Base-by-base conservation (phyloP, 2,113 vertebrate species). In the Litocranius walleri region DNA sequence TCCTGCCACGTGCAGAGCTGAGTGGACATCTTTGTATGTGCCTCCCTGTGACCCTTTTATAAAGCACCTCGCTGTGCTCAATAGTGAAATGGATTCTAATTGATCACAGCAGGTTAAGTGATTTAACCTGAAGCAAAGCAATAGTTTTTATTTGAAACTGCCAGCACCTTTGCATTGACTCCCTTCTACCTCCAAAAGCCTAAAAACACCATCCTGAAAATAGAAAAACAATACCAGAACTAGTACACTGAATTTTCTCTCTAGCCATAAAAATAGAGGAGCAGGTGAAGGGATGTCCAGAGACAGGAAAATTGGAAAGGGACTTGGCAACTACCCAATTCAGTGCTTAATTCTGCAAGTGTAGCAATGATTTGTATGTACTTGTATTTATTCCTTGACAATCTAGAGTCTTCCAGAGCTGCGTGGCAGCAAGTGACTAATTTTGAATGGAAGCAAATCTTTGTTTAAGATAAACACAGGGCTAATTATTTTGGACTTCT, bases 1-100 rank as follows among this genome's bases (percentile, higher is more conserved):
- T 94, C 84, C 78, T 87, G 83, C 80, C 89, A 14, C 89, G 90
- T 57, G 43, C 50, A 74, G 77, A 93, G 96, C 19, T 54, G 29
- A 91, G 61, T 52, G 27, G 67, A 8, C 85, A 71, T 88, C 91
- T 98, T 97, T 97, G n/a, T 83, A 48, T 95, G 88, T 90, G 77
- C 81, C n/a, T 97, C 94, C 96, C 64, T 67, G 27, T 94, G 93
- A 98, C 96, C 80, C 94, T 98, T 98, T 97, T 97, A 98, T 98
- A 96, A 97, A 98, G 94, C 85, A 96, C 81, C 97, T 98, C 40
- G 87, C 97, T 98, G 92, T 98, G 96, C 94, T 98, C 95, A 97
- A 25, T 92, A 97, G 96, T 61, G 45, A 98, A 97, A 98, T 96
- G 91, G 93, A 97, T 98, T 98, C 98, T 98, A 98, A 98, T 98